A percentile compares a stretch with the other conserved stretches of the same genome.
phyloP scores from a whole-genome alignment of 2,797 vertebrate species.

The Gymnoscopelus microlampas region DNA sequence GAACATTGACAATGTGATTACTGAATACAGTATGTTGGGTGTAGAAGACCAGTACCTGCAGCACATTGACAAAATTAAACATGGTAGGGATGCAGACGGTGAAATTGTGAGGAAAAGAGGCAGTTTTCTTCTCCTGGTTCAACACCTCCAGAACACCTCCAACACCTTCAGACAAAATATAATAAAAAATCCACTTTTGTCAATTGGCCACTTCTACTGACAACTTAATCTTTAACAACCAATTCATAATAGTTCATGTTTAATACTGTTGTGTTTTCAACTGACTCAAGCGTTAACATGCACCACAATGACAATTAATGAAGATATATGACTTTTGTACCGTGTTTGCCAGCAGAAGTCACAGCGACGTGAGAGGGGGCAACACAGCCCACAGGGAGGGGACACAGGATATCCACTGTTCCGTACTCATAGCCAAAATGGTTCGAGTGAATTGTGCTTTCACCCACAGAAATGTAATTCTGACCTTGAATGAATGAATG shows the following conservation, averaged over 20 bases:
- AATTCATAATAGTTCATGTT: too few species aligned
- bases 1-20: too few species aligned
- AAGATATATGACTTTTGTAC: not conserved
- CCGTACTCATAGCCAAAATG: constrained; percentile 55
- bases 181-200: too few species aligned
- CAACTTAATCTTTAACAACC: too few species aligned
- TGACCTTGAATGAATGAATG: too few species aligned
- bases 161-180: not conserved
- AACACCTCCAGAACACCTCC: constrained; percentile 36
- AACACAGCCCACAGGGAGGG: constrained; percentile 11
- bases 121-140: constrained; percentile 22
- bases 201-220: too few species aligned
- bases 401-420: constrained; percentile 50
- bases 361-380: constrained; percentile 35
- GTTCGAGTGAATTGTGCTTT: constrained; percentile 21
- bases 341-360: not conserved
- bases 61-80: constrained; percentile 46
- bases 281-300: too few species aligned
- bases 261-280: too few species aligned
- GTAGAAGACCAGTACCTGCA: not conserved
- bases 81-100: constrained; percentile 70
- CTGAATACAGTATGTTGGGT: too few species aligned
- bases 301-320: too few species aligned
- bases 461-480: constrained; percentile 4
- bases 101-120: constrained; percentile 51